Evolutionary conservation across 2,888 invertebrate genomes (phyloP), one percentile per base, ranked within the genome.

Genomic region (Amphipyra berbera): DNA sequence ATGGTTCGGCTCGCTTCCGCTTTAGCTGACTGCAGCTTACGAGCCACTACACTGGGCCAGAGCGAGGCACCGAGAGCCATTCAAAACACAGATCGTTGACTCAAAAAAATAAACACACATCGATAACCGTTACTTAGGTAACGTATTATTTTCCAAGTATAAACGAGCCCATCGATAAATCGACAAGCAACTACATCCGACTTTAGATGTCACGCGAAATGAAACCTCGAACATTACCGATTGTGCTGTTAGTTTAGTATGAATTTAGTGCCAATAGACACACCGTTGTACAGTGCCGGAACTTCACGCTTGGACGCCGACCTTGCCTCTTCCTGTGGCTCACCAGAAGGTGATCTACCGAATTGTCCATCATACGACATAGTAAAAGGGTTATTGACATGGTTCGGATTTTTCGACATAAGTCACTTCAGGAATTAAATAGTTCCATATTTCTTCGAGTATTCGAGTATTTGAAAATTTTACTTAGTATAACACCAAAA

Each of bases 231-330:
- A 41, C 45, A 38, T 46, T 54, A 8, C 37, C 49, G 27, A 54
- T 27, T 12, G 35, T 45, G 21, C 3, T 21, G 21, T 21, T 21
- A 21, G 21, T 3, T 2, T 21, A 21, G 21, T 21, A 21, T 21
- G 21, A 21, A 21, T 21, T 21, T 21, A 21, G 1, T 21, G 21
- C 9, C 33, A 41, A 52, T 33, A 62, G 64, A 61, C 58, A 60
- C 62, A 76, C 72, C 77, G 90, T 90, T n/a, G 90, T 89, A 88
- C 89, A 83, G 88, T 87, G 87, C 83, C 88, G 90, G 88, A 90
- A 90, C 88, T 93, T 92, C 89, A 94, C 92, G 94, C 86, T 90
- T 90, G 91, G 87, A 76, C 85, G 92, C 93, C 91, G 93, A 90
- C 93, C 92, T 93, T 94, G 93, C 91, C 90, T 89, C 88, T 91